phyloP scores from a whole-genome alignment of 2,797 vertebrate species.

The Delichon dasypus region DNA sequence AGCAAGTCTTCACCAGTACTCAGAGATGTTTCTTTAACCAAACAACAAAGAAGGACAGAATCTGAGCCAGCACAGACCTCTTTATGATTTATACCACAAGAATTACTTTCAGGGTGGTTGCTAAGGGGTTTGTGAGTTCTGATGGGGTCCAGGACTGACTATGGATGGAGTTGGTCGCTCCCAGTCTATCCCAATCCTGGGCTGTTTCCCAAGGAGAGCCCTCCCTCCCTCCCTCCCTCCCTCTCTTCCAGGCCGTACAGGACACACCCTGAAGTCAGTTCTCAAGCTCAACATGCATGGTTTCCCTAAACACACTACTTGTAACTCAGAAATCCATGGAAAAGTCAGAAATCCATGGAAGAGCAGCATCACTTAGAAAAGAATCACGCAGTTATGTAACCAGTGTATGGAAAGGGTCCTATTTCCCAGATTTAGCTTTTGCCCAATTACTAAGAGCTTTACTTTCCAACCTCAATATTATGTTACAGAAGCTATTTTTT shows the following conservation, averaged over 20 bases:
- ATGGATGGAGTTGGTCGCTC: not conserved
- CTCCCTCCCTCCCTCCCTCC: too few relatives aligned
- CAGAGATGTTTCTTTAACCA: not conserved
- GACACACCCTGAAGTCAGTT: not conserved
- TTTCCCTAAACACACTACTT: accelerated
- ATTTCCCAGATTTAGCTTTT: not conserved
- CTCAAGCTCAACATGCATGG: accelerated
- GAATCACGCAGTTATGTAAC: accelerated
- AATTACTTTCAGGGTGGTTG: not conserved
- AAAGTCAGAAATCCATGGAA: not conserved
- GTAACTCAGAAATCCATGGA: not conserved
- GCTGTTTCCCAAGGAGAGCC: not conserved
- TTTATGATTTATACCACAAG: too few relatives aligned
- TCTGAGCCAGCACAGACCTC: not conserved
- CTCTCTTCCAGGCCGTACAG: not conserved
- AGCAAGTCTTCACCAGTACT: not conserved
- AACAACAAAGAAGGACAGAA: not conserved
- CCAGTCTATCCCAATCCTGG: not conserved
- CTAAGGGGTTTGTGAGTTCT: not conserved
- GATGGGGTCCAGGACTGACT: not conserved
- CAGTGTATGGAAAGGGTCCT: not conserved
- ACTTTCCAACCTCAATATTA: not conserved
- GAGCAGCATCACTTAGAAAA: not conserved
- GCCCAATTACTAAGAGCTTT: not conserved
- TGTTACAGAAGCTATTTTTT: not conserved